Evolutionary conservation across 2,113 vertebrate species (phyloP).

Genomic region (Lanius collurio): DNA sequence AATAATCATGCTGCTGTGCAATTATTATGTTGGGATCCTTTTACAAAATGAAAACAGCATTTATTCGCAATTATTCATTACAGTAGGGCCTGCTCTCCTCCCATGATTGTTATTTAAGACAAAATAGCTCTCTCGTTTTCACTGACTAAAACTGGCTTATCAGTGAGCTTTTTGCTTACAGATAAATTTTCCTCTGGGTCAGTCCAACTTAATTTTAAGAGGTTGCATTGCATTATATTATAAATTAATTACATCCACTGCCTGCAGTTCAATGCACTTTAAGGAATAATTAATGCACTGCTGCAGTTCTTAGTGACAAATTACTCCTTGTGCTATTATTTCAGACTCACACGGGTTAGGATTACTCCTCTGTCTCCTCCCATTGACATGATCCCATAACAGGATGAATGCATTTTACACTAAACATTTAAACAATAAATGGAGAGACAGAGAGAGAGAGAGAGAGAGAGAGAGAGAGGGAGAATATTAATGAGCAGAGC

Average conservation of each 20-base stretch:
- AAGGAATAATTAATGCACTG: constrained; percentile 4
- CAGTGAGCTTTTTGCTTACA: constrained; percentile 16
- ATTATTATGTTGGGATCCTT: constrained; percentile 9
- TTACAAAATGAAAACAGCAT: constrained; percentile 32
- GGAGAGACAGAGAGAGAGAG: neutral
- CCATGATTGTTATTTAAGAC: constrained; percentile 32
- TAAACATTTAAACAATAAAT: constrained; percentile 63
- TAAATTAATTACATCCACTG: constrained; percentile 54
- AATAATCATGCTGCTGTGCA: constrained; percentile 12
- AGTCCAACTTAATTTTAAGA: constrained; percentile 48
- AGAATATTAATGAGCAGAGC: constrained; percentile 53
- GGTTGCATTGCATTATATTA: constrained; percentile 1
- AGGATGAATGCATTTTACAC: constrained; percentile 34
- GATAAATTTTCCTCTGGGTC: neutral
- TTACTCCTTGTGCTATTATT: neutral
- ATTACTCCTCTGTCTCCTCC: constrained; percentile 33
- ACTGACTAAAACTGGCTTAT: constrained; percentile 14
- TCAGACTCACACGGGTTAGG: neutral
- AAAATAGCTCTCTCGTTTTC: neutral
- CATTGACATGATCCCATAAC: constrained; percentile 43
- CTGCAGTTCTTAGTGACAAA: constrained; percentile 1
- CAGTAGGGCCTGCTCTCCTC: neutral
- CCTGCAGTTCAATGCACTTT: neutral
- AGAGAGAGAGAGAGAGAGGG: neutral
- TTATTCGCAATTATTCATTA: constrained; percentile 40